Evolutionary conservation across 2,888 invertebrate genomes (phyloP), one percentile per base, ranked within the genome.

Genomic region (Ceratothoa steindachneri): DNA sequence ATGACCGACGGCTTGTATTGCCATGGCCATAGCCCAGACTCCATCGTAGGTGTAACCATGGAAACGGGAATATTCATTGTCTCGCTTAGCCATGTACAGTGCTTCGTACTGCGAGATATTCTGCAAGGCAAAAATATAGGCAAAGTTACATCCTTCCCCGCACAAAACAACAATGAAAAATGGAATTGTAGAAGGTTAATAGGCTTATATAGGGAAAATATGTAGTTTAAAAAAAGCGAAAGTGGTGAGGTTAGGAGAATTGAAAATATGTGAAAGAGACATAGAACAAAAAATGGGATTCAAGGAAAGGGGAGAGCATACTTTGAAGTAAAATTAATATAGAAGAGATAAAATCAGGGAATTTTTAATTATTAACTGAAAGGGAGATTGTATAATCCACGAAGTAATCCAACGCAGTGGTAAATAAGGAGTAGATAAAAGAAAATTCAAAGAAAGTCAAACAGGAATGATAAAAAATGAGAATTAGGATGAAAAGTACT

Each of bases 1-100:
- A 30, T 77, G 90, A 0, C 95, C 91, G 28, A 96, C 94, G 80
- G 91, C 91, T 83, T 97, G 93, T 76, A 99, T 92, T 0, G 97
- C 97, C 76, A 95, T 85, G 0, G 98, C 98, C 81, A 98, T 93
- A 0, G 97, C 94, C 97, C 98, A 98, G 81, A 99, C 93, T 2
- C 95, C 98, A 85, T 99, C 98, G 84, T 98, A 99, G 9, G 97
- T 97, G 85, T 98, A 99, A 1, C 97, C 97, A 84, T 97, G 97
- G 84, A 95, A 97, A 81, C 95, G 89, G 41, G 95, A 96, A 85
- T 94, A 96, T 83, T 95, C 93, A 0, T 85, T 84, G 0, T 92
- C 91, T 80, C 94, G 87, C 78, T 91, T 86, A 30, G 90, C 88
- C 82, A 95, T 90, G 84, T 97, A 97, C 84, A 93, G 91, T 52